Conservation (phyloP, 2,113 vertebrate genomes). For the Triplophysa dalaica region DNA sequence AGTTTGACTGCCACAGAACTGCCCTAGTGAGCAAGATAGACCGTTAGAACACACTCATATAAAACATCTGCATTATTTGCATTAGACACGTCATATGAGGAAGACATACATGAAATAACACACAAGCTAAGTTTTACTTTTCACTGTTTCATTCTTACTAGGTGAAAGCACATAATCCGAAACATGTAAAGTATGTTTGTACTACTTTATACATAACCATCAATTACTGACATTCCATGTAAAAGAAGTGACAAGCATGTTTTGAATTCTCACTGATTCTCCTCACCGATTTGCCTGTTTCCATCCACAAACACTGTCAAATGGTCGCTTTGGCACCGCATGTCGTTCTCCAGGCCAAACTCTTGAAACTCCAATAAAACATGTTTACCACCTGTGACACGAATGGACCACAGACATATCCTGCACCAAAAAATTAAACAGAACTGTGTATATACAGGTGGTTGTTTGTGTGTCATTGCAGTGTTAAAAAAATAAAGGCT, state of each 20-base stretch:
- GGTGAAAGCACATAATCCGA: too few species aligned
- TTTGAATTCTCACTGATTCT: background rate
- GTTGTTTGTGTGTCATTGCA: too few species aligned
- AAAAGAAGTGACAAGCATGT: background rate
- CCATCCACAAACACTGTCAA: slow-evolving; percentile 70
- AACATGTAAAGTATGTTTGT: too few species aligned
- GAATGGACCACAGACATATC: slow-evolving; percentile 76
- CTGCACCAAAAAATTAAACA: slow-evolving; percentile 60
- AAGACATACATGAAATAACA: background rate
- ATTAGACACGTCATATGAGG: background rate
- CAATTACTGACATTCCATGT: background rate
- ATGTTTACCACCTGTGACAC: slow-evolving; percentile 63
- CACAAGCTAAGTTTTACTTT: too few species aligned
- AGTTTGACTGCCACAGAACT: slow-evolving; percentile 73
- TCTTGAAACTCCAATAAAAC: slow-evolving; percentile 73
- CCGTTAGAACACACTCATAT: background rate
- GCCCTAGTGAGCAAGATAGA: slow-evolving; percentile 66
- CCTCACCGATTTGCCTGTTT: slow-evolving; percentile 73
- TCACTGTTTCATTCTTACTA: too few species aligned
- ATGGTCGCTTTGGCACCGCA: slow-evolving; percentile 71
- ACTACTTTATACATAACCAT: background rate
- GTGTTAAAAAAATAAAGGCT: too few species aligned
- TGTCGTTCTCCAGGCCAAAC: slow-evolving; percentile 76
- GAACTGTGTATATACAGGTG: background rate
- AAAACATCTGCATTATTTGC: background rate